phyloP scores from a whole-genome alignment of 2,888 invertebrate species.

The Pyrochroa serraticornis region DNA sequence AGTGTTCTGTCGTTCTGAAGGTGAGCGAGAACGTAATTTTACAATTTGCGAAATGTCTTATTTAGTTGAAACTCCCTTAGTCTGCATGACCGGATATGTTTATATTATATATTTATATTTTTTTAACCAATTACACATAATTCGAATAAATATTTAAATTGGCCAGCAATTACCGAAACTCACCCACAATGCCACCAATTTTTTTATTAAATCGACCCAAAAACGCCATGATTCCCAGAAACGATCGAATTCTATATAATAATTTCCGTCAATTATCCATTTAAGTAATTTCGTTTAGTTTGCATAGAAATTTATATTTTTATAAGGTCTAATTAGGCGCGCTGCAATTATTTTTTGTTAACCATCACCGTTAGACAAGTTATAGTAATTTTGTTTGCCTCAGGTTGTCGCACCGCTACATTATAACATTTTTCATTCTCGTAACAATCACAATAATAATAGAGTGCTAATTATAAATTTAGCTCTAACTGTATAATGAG shows the following conservation, averaged over 20 bases:
- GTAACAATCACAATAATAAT: slow-evolving; percentile 25
- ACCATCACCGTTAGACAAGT: slow-evolving; percentile 21
- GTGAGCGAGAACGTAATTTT: slow-evolving; percentile 19
- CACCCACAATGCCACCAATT: slow-evolving; percentile 8
- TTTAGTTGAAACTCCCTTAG: slow-evolving; percentile 15
- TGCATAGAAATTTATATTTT: slow-evolving; percentile 18
- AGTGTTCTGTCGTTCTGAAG: slow-evolving; percentile 10
- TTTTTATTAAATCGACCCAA: neutral
- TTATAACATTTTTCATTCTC: slow-evolving; percentile 31
- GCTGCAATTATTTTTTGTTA: slow-evolving; percentile 8
- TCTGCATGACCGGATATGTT: slow-evolving; percentile 18
- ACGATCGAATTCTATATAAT: slow-evolving; percentile 11
- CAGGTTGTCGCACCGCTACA: slow-evolving; percentile 34
- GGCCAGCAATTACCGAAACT: no score
- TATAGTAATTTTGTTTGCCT: slow-evolving; percentile 30
- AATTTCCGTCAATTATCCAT: slow-evolving; percentile 23
- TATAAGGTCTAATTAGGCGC: slow-evolving; percentile 14
- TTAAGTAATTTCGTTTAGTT: slow-evolving; percentile 21
- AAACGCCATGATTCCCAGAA: neutral
- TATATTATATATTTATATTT: neutral
- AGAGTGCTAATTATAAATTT: slow-evolving; percentile 24
- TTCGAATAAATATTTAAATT: no score
- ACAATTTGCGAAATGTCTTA: slow-evolving; percentile 24
- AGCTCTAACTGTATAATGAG: slow-evolving; percentile 24
- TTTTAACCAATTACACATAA: slow-evolving; percentile 1